Base-by-base conservation (phyloP, 2,888 invertebrate species). In the Palloptera scutellata region DNA sequence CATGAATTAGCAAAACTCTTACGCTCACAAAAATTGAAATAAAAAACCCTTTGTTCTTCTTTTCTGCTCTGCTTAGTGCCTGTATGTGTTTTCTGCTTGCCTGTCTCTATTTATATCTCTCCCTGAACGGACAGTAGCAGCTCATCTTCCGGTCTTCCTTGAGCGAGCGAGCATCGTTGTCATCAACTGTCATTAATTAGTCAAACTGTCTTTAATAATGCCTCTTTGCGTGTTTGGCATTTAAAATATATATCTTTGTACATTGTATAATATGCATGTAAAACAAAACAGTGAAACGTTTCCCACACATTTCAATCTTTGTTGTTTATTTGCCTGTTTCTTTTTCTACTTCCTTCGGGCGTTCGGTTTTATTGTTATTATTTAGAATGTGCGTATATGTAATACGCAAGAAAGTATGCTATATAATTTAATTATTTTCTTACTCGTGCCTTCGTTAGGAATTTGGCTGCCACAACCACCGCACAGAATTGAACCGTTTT, bases 171-270 rank as follows among this genome's bases (percentile, higher is more conserved):
- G n/a, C 48, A 48, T n/a, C 8, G 5, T 48, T 48, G 5, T 48
- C 15, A 48, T n/a, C 48, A 54, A 54, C 20, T 54, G 54, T 54
- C 54, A 54, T 54, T 54, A 54, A 17, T 54, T 54, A 6, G 54
- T 54, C 54, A 54, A 54, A 54, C n/a, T 15, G 12, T 54, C 54
- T 20, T 12, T n/a, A 54, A 53, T n/a, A 1, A 48, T 13, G 13
- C 48, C 5, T 48, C 12, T 48, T n/a, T 48, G 48, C 8, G 48
- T 48, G 48, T 15, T 13, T 15, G 48, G 48, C 48, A 48, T 48
- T 15, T 13, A 5, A 48, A 48, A 48, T 48, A 15, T 11, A 48
- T 4, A 10, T n/a, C 48, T 48, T 48, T 48, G 45, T 13, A 45
- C 45, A 45, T 12, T 45, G 45, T 45, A 12, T 1, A 10, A 13